Conservation (phyloP, 2,113 vertebrate genomes). For the Oncorhynchus keta region DNA sequence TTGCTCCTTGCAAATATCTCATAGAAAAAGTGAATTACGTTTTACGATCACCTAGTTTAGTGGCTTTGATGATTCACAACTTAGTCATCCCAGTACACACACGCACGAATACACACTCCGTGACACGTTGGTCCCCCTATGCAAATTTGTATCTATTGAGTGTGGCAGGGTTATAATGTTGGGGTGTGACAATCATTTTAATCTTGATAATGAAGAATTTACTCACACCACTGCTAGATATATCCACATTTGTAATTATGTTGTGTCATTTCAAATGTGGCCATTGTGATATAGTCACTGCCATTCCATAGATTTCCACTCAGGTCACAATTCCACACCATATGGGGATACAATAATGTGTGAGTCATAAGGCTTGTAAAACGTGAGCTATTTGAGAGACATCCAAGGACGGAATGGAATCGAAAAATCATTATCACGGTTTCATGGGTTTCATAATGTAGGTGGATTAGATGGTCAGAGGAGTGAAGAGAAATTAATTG, state of each 20-base stretch:
- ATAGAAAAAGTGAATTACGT: constrained; percentile 65
- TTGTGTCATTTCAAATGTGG: constrained; percentile 5
- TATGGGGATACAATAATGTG: background rate
- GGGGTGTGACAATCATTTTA: constrained; percentile 21
- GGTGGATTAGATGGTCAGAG: background rate
- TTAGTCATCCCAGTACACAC: constrained; percentile 15
- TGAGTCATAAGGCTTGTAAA: constrained; percentile 10
- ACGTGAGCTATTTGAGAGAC: background rate
- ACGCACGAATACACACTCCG: background rate
- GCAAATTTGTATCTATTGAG: constrained; percentile 34
- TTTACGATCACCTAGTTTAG: constrained; percentile 41
- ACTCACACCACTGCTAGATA: background rate
- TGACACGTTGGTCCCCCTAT: background rate
- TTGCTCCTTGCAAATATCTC: constrained; percentile 52
- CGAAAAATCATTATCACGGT: background rate
- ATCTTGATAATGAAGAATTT: constrained; percentile 26
- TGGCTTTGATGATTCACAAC: constrained; percentile 40
- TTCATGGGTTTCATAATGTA: background rate
- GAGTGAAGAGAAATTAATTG: background rate
- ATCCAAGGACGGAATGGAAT: background rate
- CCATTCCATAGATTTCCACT: background rate
- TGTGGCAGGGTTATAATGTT: constrained; percentile 10
- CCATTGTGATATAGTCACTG: background rate
- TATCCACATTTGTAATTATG: constrained; percentile 11
- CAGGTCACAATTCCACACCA: background rate